These are phyloP conservation scores for Drosophila lacertosa DNA, from an alignment of 1,140 invertebrate species.

Conservation along the genomic window DNA sequence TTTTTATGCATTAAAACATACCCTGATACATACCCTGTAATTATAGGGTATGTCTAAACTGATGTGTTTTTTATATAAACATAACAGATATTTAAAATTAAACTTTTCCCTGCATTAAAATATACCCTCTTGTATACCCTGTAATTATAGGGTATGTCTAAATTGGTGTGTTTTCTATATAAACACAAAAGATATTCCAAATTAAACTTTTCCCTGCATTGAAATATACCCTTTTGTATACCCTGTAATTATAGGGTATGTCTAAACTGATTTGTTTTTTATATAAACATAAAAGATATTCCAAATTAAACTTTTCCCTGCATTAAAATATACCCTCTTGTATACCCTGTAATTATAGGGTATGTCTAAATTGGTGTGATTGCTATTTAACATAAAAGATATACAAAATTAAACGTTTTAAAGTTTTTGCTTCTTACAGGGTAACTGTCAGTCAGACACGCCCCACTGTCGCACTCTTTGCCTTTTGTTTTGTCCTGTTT, in stretches of 20 bases:
- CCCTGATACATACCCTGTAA: conserved; percentile 34
- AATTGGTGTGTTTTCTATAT: too few species aligned
- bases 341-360: conserved; percentile 8
- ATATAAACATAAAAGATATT: too few species aligned
- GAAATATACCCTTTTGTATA: too few species aligned
- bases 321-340: too few species aligned
- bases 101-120: neutral
- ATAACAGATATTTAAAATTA: too few species aligned
- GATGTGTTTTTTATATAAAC: too few species aligned
- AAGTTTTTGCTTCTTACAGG: neutral
- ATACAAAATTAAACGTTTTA: too few species aligned
- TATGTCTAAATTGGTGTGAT: too few species aligned
- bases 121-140: conserved; percentile 43
- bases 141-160: neutral
- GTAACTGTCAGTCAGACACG: neutral
- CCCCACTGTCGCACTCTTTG: neutral
- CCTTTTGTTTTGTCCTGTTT: conserved; percentile 13
- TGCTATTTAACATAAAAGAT: too few species aligned
- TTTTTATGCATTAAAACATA: neutral
- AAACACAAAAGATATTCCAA: too few species aligned
- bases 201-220: neutral
- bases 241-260: conserved; percentile 4
- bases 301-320: too few species aligned
- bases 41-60: neutral
- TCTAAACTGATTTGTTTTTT: too few species aligned